Evolutionary conservation across 1,140 invertebrate genomes (phyloP).

Genomic region (Lucilia sericata): DNA sequence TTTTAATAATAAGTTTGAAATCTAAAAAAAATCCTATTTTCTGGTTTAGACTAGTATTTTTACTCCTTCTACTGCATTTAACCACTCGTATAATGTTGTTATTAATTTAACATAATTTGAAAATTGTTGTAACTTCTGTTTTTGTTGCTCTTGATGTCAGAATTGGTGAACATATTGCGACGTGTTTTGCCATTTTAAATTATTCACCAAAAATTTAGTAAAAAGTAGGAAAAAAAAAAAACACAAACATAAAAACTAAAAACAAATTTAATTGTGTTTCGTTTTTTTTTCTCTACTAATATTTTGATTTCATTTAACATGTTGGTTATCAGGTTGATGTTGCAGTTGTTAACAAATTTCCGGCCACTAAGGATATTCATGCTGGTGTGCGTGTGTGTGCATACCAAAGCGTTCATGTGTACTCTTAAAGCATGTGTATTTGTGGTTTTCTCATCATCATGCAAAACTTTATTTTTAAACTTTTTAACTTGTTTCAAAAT

Average conservation of each 20-base stretch:
- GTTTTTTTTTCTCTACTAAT: neutral
- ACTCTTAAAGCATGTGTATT: neutral
- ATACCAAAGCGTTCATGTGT: no score
- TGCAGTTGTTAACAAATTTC: conserved; percentile 1
- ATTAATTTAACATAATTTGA: no score
- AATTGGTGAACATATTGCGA: neutral
- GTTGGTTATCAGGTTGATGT: neutral
- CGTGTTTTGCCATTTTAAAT: neutral
- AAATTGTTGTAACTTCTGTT: neutral
- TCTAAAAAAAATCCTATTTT: no score
- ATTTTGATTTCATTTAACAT: conserved; percentile 3
- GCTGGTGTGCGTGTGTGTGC: no score
- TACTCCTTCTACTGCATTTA: no score
- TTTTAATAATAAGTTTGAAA: no score
- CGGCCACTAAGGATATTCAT: neutral
- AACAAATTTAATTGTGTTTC: neutral
- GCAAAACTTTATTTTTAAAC: neutral
- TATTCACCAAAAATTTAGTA: neutral
- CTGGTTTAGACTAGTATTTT: no score
- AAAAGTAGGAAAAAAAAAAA: no score
- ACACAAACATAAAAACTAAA: no score
- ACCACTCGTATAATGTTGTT: no score
- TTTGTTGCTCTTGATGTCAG: no score
- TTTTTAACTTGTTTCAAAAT: neutral
- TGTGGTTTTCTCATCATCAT: neutral